Conservation (phyloP, 2,888 invertebrate genomes). For the Agrotis clavis region DNA sequence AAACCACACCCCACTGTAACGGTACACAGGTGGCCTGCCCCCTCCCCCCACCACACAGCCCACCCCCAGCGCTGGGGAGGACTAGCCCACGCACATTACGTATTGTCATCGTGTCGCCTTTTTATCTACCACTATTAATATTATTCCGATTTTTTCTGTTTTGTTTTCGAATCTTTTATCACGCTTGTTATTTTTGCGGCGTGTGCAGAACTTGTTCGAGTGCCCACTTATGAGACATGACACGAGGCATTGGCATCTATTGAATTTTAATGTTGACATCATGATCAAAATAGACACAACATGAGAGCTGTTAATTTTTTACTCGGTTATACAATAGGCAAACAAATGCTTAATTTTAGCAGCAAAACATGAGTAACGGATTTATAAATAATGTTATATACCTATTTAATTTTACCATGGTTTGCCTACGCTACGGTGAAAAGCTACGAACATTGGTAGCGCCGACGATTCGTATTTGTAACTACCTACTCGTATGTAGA, state of each 20-base stretch:
- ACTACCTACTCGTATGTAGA: background rate
- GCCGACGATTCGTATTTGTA: background rate
- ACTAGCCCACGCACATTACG: constrained; percentile 81
- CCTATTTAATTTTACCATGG: background rate
- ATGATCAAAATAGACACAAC: constrained; percentile 11
- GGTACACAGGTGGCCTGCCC: constrained; percentile 81
- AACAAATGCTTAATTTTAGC: background rate
- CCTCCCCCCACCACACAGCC: constrained; percentile 65
- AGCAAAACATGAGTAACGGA: background rate
- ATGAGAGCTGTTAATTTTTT: background rate
- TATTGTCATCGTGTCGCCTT: constrained; percentile 77
- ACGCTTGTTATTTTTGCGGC: constrained; percentile 64
- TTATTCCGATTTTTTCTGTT: constrained; percentile 56
- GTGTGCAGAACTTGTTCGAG: constrained; percentile 39
- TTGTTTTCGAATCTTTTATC: constrained; percentile 64
- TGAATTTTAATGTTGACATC: constrained; percentile 15
- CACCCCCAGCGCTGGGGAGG: constrained; percentile 69
- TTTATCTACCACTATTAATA: constrained; percentile 69
- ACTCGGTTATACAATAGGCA: background rate
- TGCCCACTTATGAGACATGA: constrained; percentile 34
- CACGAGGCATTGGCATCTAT: constrained; percentile 15
- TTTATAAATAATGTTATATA: background rate
- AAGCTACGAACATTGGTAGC: background rate
- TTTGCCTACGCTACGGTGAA: background rate
- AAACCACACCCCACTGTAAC: constrained; percentile 91